phyloP scores from a whole-genome alignment of 2,888 invertebrate species.

The Creontiades dilutus region DNA sequence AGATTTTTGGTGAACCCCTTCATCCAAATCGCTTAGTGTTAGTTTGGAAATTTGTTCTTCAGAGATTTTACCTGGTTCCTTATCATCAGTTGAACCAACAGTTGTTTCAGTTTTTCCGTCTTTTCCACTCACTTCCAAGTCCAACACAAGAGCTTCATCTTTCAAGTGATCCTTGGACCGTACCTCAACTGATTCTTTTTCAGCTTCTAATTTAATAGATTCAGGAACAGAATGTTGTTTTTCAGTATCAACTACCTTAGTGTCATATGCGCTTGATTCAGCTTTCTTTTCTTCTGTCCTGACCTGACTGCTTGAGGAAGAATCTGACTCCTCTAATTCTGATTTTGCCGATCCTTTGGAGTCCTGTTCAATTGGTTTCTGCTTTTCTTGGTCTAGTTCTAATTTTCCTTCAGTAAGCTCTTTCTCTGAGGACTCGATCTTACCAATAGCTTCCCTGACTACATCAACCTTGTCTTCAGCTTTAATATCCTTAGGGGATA shows the following conservation, averaged over 20 bases:
- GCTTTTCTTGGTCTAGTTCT: neutral
- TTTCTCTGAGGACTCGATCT: neutral
- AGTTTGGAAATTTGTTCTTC: too few relatives aligned
- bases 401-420: neutral
- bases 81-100: too few relatives aligned
- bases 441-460: neutral
- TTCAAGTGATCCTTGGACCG: neutral
- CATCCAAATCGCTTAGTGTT: neutral
- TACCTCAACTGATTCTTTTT: conserved; percentile 19
- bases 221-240: neutral
- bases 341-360: neutral
- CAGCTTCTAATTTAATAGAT: neutral
- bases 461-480: neutral
- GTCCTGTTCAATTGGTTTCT: neutral
- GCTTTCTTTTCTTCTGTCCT: neutral
- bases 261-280: neutral
- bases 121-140: neutral
- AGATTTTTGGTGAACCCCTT: neutral
- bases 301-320: neutral
- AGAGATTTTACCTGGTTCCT: too few relatives aligned
- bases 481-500: neutral
- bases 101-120: too few relatives aligned
- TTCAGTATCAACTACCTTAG: neutral
- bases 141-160: conserved; percentile 46
- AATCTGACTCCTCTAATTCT: neutral